Evolutionary conservation across 2,888 invertebrate genomes (phyloP).

Genomic region (Arrhopalites spinosus): DNA sequence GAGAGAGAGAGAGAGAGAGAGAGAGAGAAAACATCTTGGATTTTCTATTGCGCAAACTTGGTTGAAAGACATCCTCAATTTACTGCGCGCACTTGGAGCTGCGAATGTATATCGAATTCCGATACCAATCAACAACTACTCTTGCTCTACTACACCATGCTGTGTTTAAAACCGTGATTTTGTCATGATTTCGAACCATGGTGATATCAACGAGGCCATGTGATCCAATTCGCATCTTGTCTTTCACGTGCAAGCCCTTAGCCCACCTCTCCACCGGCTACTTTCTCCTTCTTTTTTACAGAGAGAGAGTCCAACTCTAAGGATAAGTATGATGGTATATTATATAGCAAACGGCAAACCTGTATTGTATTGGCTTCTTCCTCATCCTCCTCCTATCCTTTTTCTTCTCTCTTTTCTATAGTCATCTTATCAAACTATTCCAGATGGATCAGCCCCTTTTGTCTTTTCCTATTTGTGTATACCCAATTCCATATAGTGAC

Average conservation of each 20-base stretch:
- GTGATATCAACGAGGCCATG: conserved; percentile 10
- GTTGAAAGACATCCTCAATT: conserved; percentile 52
- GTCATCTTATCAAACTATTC: too few species aligned
- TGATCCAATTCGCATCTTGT: conserved; percentile 30
- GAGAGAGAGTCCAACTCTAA: neutral
- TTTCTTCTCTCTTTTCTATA: neutral
- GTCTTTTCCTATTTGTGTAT: neutral
- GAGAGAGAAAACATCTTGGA: conserved; percentile 50
- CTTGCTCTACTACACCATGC: conserved; percentile 30
- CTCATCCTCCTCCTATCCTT: neutral
- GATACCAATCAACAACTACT: conserved; percentile 46
- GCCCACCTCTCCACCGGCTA: neutral
- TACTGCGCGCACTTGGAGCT: conserved; percentile 51
- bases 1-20: conserved; percentile 41
- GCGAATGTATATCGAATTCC: conserved; percentile 47
- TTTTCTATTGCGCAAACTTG: conserved; percentile 53
- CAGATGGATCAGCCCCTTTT: neutral
- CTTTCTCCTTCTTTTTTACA: neutral
- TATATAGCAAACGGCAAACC: neutral
- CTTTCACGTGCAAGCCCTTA: neutral
- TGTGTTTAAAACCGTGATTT: conserved; percentile 44
- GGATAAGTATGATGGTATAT: neutral
- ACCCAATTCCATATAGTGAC: too few species aligned
- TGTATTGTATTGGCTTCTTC: neutral
- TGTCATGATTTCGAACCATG: conserved; percentile 43